Base-by-base conservation (phyloP, 1,140 invertebrate species). In the Orius insidiosus region DNA sequence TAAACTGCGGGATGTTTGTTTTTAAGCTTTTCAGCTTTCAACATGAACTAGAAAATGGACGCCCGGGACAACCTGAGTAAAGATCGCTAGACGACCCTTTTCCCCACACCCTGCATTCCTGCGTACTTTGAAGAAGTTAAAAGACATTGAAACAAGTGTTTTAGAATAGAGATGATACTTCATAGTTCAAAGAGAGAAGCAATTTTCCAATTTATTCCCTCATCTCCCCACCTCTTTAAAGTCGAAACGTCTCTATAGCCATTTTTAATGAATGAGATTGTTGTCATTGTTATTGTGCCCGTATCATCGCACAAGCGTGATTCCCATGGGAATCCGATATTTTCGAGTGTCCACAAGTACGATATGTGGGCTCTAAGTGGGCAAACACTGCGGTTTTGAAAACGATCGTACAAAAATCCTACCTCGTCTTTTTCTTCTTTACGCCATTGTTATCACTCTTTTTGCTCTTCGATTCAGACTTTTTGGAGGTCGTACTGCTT, bases 361-460 rank as follows among this genome's bases (percentile, higher is more conserved):
- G n/a, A n/a, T 16, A 46, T 38, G 32, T 31, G 13, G 14, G 24
- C 24, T 10, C 24, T 46, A 5, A 38, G 5, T 43, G 39, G 24
- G 39, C 30, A 30, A 48, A 45, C 24, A 24, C 24, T 24, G 24
- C 24, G 24, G 24, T 24, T 24, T 24, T 33, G 56, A 24, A 24
- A 24, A 4, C 3, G 24, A 7, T 7, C 24, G 3, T 24, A 24
- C 3, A 24, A 24, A 24, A 24, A 24, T 24, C 60, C 60, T 62
- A 89, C 86, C 85, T 83, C 15, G 86, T 92, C 68, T 92, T 90
- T 63, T 92, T 92, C 63, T 92, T 90, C 58, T 90, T 90, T 3
- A 87, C 83, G 18, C 82, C 80, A 58, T 85, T 86, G 54, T 82
- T 85, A 53, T 84, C 82, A 51, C 69, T 73, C 60, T 88, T 88